Evolutionary conservation across 2,113 vertebrate genomes (phyloP).

Genomic region (Brachypodius melanocephalos): DNA sequence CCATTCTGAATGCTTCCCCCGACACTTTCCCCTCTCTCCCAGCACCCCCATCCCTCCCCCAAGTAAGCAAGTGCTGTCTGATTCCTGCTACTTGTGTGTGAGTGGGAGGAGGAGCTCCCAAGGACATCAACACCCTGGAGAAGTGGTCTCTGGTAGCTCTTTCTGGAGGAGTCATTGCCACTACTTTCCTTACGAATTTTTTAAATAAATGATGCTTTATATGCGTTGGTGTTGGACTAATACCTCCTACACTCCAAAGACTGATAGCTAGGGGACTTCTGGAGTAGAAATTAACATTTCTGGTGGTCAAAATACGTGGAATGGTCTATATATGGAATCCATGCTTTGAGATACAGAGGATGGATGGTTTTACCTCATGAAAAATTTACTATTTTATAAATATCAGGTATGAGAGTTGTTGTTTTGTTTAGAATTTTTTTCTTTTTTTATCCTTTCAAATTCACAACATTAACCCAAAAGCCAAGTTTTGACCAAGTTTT

Average conservation of each 20-base stretch:
- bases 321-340: not conserved
- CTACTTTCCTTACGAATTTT: not conserved
- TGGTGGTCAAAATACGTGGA: not conserved
- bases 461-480: not conserved
- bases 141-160: not conserved
- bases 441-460: not conserved
- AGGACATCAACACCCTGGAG: not conserved
- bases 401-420: not conserved
- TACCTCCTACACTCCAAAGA: not conserved
- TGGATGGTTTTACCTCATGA: not conserved
- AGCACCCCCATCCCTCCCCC: too few relatives aligned
- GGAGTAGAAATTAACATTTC: not conserved
- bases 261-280: not conserved
- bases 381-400: not conserved
- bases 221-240: not conserved
- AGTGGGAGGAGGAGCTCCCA: not conserved
- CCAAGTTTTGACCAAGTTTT: not conserved
- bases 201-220: not conserved
- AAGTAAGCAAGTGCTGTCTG: not conserved
- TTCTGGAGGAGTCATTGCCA: not conserved
- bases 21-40: fast-evolving
- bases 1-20: not conserved
- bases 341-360: not conserved
- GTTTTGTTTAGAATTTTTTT: too few relatives aligned
- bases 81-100: not conserved